These are phyloP conservation scores for Amblyjoppa fuscipennis DNA, from an alignment of 2,888 invertebrate species.

Conservation along the genomic window DNA sequence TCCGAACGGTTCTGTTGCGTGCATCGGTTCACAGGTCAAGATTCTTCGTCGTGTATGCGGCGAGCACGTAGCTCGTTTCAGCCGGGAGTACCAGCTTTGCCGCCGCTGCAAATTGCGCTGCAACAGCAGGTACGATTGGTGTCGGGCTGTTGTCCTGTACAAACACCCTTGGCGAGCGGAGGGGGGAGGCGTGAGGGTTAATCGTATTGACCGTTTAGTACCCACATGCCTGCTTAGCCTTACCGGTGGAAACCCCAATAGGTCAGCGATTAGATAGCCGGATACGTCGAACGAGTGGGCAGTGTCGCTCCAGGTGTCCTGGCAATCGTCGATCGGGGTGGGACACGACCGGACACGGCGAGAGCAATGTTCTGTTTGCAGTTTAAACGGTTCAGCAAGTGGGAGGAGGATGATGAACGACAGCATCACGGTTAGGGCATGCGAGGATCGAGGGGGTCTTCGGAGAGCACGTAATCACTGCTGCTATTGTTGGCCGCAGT, in stretches of 20 bases:
- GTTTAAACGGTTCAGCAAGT: constrained; percentile 33
- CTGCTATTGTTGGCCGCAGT: constrained; percentile 48
- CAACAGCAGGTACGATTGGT: constrained; percentile 29
- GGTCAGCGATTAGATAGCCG: constrained; percentile 45
- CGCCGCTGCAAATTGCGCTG: constrained; percentile 10
- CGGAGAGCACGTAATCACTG: constrained; percentile 57
- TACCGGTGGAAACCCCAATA: constrained; percentile 51
- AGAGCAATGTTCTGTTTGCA: constrained; percentile 27
- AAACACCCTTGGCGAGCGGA: constrained; percentile 40
- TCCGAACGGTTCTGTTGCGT: background rate
- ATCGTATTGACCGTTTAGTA: constrained; percentile 40
- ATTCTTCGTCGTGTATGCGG: constrained; percentile 4
- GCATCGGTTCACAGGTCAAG: background rate
- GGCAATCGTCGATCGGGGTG: constrained; percentile 28
- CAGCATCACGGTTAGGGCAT: constrained; percentile 37
- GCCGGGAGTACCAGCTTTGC: background rate
- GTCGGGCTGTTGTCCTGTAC: constrained; percentile 33
- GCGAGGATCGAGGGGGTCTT: constrained; percentile 41
- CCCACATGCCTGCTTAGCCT: constrained; percentile 40
- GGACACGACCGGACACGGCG: constrained; percentile 27
- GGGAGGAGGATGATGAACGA: constrained; percentile 34
- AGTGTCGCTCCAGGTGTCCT: constrained; percentile 38
- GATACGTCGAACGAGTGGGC: background rate
- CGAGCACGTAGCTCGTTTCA: constrained; percentile 22
- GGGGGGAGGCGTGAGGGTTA: background rate